These are phyloP conservation scores for Lycophotia porphyrea DNA, from an alignment of 2,888 invertebrate genomes.

Conservation along the genomic window DNA sequence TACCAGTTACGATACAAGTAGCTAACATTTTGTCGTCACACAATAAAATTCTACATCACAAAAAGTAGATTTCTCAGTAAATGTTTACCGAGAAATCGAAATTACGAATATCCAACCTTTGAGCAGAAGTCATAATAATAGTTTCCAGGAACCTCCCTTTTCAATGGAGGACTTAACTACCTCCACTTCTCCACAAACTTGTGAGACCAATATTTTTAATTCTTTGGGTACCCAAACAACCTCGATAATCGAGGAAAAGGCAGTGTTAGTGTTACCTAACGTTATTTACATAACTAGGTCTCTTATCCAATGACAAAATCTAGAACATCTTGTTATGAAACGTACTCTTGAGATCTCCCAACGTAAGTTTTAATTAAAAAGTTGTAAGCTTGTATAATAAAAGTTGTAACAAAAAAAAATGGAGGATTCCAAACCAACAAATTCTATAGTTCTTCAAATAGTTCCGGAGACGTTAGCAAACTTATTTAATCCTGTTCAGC, in stretches of 20 bases:
- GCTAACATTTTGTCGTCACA: neutral
- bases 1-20: neutral
- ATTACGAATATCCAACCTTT: neutral
- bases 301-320: conserved; percentile 22
- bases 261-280: neutral
- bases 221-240: neutral
- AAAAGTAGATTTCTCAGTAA: neutral
- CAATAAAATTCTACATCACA: neutral
- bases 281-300: conserved; percentile 21
- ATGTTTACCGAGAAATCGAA: neutral
- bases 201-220: neutral
- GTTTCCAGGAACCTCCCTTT: neutral
- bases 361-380: neutral
- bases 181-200: no score
- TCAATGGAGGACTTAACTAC: neutral
- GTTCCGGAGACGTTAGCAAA: no score
- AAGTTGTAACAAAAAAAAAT: no score
- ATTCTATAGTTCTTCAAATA: neutral
- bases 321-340: conserved; percentile 30
- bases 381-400: neutral
- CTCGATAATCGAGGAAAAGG: conserved; percentile 8
- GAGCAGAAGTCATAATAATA: neutral
- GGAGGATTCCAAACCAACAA: neutral
- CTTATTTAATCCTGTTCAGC: neutral
- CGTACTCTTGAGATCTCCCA: neutral